Conservation (phyloP, 2,113 vertebrate genomes). For the Tautogolabrus adspersus region DNA sequence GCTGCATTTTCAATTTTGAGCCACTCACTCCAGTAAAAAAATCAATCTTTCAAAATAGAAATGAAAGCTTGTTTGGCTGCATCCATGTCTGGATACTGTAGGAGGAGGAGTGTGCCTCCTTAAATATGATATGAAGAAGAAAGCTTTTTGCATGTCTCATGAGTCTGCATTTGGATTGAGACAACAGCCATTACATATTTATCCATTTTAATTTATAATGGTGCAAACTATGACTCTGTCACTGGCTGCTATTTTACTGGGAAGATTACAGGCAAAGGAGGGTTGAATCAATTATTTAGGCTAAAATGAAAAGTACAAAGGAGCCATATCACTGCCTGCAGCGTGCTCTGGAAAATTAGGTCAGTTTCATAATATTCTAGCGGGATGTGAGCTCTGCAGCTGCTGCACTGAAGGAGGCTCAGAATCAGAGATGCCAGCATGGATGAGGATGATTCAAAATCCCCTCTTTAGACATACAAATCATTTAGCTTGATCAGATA, state of each 20-base stretch:
- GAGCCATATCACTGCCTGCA: constrained; percentile 68
- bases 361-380: constrained; percentile 79
- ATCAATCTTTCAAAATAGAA: constrained; percentile 11
- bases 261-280: constrained; percentile 68
- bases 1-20: constrained; percentile 20
- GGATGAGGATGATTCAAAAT: constrained; percentile 45
- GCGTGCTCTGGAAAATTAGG: constrained; percentile 74
- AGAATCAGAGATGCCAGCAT: constrained; percentile 42
- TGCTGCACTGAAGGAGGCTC: constrained; percentile 50
- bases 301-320: constrained; percentile 80
- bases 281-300: constrained; percentile 83
- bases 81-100: not conserved
- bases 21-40: not conserved
- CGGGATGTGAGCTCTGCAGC: constrained; percentile 69
- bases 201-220: constrained; percentile 73
- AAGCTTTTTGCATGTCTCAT: constrained; percentile 19
- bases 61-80: constrained; percentile 25
- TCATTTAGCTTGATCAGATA: constrained; percentile 43
- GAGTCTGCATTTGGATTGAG: constrained; percentile 51
- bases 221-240: constrained; percentile 53
- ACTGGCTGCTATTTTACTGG: constrained; percentile 48
- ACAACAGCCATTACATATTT: constrained; percentile 69
- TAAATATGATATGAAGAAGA: constrained; percentile 23
- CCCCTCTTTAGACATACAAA: constrained; percentile 24
- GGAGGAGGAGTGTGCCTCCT: constrained; percentile 9